phyloP scores from a whole-genome alignment of 1,140 invertebrate species.

The Ceratina calcarata region DNA sequence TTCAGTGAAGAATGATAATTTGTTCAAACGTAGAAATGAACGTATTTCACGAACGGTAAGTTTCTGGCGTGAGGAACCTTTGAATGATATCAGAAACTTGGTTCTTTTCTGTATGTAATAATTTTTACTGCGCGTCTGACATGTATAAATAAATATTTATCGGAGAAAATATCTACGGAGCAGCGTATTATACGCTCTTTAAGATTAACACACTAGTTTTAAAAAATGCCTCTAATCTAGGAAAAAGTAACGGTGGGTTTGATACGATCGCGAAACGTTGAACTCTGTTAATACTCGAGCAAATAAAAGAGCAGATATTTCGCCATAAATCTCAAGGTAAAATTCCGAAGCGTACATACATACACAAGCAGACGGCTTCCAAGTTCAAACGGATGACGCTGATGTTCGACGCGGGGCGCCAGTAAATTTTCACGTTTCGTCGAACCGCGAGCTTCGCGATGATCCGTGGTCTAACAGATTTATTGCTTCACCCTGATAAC shows the following conservation, averaged over 20 bases:
- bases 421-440: conserved; percentile 32
- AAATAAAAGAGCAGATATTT: conserved; percentile 25
- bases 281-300: conserved; percentile 24
- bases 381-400: conserved; percentile 40
- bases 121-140: no score
- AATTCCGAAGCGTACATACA: conserved; percentile 34
- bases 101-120: no score
- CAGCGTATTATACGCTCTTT: no score
- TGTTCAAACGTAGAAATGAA: no score
- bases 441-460: conserved; percentile 36
- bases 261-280: conserved; percentile 10
- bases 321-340: conserved; percentile 42
- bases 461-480: conserved; percentile 54
- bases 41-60: no score
- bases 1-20: no score
- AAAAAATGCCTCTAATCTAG: no score
- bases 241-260: neutral
- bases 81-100: no score
- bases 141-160: no score
- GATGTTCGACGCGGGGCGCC: conserved; percentile 34
- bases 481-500: conserved; percentile 55
- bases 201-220: no score
- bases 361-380: conserved; percentile 26
- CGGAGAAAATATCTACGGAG: no score
- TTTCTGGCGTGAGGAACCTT: no score